Evolutionary conservation across 2,113 vertebrate genomes (phyloP).

Genomic region (Clarias batrachus): DNA sequence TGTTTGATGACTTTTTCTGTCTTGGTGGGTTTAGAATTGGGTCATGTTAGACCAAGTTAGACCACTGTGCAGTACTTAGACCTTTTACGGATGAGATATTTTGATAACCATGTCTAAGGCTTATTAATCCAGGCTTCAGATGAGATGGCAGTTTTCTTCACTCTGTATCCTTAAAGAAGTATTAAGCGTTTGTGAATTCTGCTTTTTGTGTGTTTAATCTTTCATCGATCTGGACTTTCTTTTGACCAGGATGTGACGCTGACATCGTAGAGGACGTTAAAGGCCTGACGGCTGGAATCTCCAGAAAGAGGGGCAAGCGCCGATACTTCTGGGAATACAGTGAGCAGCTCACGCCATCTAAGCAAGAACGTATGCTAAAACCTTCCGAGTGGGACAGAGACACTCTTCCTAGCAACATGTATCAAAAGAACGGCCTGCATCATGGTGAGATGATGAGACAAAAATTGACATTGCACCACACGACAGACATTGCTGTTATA

Average conservation of each 20-base stretch:
- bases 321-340: conserved; percentile 99
- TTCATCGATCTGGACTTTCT: neutral
- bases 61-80: neutral
- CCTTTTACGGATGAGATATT: conserved; percentile 3
- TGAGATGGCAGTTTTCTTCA: neutral
- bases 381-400: conserved; percentile 94
- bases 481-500: too few relatives aligned
- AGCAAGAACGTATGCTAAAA: conserved; percentile 92
- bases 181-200: neutral
- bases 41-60: neutral
- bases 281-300: conserved; percentile 87
- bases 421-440: conserved; percentile 94
- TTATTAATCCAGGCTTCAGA: neutral
- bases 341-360: conserved; percentile 88
- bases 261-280: conserved; percentile 91
- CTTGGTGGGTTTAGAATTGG: neutral
- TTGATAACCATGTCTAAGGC: neutral
- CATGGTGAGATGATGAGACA: conserved; percentile 72
- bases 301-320: conserved; percentile 91
- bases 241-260: conserved; percentile 85
- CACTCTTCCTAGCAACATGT: conserved; percentile 96
- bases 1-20: neutral
- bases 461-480: neutral
- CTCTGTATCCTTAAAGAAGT: neutral
- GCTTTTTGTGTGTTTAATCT: neutral